Conservation (phyloP, 2,797 vertebrate species). For the Anguilla megastoma region DNA sequence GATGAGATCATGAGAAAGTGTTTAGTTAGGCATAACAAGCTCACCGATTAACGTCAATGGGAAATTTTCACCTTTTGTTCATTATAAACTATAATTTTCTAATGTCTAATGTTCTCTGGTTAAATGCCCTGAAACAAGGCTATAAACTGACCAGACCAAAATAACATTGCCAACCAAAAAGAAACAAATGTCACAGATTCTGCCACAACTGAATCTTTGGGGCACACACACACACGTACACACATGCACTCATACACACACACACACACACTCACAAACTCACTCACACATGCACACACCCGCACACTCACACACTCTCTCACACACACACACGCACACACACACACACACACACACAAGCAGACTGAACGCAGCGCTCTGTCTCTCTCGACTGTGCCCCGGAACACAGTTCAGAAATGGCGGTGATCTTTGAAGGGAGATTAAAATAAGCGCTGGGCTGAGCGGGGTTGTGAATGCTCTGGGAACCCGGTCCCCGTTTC, state of each 20-base stretch:
- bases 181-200: neutral
- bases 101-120: neutral
- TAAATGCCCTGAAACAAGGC: neutral
- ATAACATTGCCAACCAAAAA: neutral
- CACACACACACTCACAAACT: neutral
- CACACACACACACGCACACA: neutral
- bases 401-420: neutral
- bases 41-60: neutral
- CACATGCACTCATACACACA: neutral
- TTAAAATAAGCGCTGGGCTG: neutral
- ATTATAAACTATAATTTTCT: neutral
- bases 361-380: no score
- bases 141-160: neutral
- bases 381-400: neutral
- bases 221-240: neutral
- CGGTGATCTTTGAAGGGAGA: neutral
- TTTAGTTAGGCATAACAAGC: neutral
- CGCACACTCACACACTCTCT: neutral
- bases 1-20: neutral
- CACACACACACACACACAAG: no score
- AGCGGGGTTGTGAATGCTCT: neutral
- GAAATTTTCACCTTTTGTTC: neutral
- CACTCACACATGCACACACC: neutral
- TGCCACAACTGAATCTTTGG: neutral
- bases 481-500: neutral